phyloP scores from a whole-genome alignment of 1,140 invertebrate genomes.

The Araneus ventricosus region DNA sequence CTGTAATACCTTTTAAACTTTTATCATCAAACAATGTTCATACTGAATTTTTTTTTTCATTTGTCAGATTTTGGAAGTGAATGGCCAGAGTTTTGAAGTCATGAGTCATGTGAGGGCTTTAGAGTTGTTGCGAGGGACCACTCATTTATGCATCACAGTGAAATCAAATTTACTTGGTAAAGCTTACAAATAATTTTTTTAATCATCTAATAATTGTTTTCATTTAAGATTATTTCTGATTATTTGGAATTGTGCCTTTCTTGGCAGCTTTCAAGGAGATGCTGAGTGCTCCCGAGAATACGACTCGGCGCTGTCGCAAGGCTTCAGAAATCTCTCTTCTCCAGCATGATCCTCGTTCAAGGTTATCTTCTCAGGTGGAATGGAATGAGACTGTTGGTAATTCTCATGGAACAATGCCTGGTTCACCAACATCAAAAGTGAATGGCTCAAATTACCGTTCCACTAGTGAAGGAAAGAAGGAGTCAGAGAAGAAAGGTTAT shows the following conservation, averaged over 20 bases:
- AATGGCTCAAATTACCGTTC: slow-evolving; percentile 78
- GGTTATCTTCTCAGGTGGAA: slow-evolving; percentile 79
- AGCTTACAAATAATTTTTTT: not conserved
- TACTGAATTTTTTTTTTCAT: not conserved
- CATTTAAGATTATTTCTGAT: not conserved
- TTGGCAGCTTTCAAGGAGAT: slow-evolving; percentile 70
- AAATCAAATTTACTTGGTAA: slow-evolving; percentile 88
- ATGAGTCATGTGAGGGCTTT: slow-evolving; percentile 93
- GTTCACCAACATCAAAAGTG: slow-evolving; percentile 79
- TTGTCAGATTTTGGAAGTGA: slow-evolving; percentile 95
- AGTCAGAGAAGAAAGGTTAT: slow-evolving; percentile 85
- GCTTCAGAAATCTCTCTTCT: slow-evolving; percentile 78
- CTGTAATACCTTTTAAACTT: not conserved
- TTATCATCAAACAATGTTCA: not conserved
- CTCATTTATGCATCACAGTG: slow-evolving; percentile 96
- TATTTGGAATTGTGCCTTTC: not conserved
- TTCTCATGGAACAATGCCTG: slow-evolving; percentile 36
- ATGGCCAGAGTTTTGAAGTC: slow-evolving; percentile 96
- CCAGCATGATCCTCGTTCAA: slow-evolving; percentile 78
- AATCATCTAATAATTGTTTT: not conserved
- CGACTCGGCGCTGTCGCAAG: slow-evolving; percentile 85
- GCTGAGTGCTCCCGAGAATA: slow-evolving; percentile 91
- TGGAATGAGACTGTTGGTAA: slow-evolving; percentile 57
- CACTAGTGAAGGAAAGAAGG: slow-evolving; percentile 82
- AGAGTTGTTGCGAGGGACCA: slow-evolving; percentile 94